A percentile compares a stretch with the other conserved stretches of the same genome.
These are phyloP conservation scores for Poecilia picta DNA, from an alignment of 2,797 vertebrate genomes.

Conservation along the genomic window DNA sequence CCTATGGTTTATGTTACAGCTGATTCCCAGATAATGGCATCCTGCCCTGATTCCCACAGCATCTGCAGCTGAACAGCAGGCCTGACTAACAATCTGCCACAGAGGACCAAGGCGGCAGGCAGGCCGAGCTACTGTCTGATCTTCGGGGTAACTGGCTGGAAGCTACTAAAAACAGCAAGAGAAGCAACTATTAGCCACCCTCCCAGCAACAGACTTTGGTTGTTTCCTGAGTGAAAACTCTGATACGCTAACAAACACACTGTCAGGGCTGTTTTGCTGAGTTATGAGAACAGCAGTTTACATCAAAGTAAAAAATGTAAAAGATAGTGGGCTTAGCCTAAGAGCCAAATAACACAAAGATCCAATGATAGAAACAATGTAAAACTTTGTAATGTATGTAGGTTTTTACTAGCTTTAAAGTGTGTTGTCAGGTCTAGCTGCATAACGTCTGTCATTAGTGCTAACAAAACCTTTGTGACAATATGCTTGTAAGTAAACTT, in stretches of 20 bases:
- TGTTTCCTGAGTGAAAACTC: conserved; percentile 51
- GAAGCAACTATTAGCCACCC: conserved; percentile 67
- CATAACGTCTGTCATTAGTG: neutral
- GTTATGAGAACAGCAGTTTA: conserved; percentile 23
- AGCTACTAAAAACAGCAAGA: conserved; percentile 52
- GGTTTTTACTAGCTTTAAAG: neutral
- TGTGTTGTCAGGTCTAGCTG: neutral
- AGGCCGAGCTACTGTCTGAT: conserved; percentile 70
- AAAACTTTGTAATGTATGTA: neutral
- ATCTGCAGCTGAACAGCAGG: conserved; percentile 70
- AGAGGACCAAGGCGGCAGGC: conserved; percentile 57
- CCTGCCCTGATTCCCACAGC: conserved; percentile 43
- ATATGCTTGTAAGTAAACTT: neutral
- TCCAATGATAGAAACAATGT: neutral
- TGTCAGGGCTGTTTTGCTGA: conserved; percentile 32
- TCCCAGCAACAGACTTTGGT: conserved; percentile 56
- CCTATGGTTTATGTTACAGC: conserved; percentile 41
- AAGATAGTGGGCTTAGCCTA: conserved; percentile 14
- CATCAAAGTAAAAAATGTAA: conserved; percentile 21
- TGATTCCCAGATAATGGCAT: conserved; percentile 36
- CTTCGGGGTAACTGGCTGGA: conserved; percentile 70
- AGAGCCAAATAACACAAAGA: neutral
- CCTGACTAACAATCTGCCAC: conserved; percentile 62
- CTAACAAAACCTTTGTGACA: neutral
- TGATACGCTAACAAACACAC: conserved; percentile 41